Conservation (phyloP, 2,888 invertebrate species). For the Cremastinae sp. region DNA sequence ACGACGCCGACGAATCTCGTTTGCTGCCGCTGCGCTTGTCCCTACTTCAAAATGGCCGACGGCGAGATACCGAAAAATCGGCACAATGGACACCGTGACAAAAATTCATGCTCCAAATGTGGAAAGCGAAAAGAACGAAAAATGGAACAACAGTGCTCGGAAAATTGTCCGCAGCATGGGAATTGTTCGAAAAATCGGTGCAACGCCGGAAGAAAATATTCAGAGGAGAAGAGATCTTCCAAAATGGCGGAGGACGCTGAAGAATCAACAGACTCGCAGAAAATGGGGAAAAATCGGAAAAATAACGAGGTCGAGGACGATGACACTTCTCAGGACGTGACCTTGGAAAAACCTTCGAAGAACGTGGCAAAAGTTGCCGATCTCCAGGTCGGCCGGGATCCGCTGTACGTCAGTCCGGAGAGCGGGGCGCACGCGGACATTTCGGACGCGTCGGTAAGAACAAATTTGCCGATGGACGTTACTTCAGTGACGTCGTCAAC, state of each 20-base stretch:
- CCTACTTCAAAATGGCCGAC: slow-evolving; percentile 52
- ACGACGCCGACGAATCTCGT: slow-evolving; percentile 49
- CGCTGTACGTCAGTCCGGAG: slow-evolving; percentile 47
- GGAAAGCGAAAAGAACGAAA: neutral
- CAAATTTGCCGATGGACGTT: slow-evolving; percentile 1
- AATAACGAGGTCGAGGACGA: too few species aligned
- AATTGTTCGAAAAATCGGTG: too few species aligned
- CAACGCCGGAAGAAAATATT: neutral
- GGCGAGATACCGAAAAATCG: neutral
- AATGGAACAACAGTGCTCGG: neutral
- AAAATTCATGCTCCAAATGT: slow-evolving; percentile 22
- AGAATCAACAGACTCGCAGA: too few species aligned
- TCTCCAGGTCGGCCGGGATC: neutral
- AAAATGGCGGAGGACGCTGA: too few species aligned
- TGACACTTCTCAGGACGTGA: too few species aligned
- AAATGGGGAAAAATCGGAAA: neutral
- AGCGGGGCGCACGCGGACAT: slow-evolving; percentile 56
- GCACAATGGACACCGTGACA: neutral
- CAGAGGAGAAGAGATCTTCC: neutral
- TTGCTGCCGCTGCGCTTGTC: slow-evolving; percentile 63
- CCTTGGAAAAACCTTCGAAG: too few species aligned
- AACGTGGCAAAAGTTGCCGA: too few species aligned
- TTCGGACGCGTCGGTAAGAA: slow-evolving; percentile 51
- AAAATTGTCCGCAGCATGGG: neutral
- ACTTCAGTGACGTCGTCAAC: slow-evolving; percentile 55